Evolutionary conservation across 2,797 vertebrate genomes (phyloP).

Genomic region (Microcaecilia unicolor): DNA sequence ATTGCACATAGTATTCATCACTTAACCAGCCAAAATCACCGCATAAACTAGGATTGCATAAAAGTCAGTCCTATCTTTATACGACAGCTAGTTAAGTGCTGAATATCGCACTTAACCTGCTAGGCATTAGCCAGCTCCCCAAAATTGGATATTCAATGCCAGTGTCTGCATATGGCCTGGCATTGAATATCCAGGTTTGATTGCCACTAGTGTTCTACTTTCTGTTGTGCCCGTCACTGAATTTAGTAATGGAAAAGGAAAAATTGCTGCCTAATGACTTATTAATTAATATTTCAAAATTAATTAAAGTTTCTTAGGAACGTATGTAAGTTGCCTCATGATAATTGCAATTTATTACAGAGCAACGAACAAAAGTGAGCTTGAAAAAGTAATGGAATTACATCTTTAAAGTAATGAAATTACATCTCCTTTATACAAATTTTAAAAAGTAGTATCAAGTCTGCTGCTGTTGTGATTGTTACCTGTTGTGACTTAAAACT

Average conservation of each 20-base stretch:
- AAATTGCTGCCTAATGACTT: constrained; percentile 29
- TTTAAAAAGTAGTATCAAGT: constrained; percentile 54
- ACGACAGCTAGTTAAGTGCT: too few relatives aligned
- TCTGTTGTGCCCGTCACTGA: neutral
- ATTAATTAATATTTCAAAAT: constrained; percentile 47
- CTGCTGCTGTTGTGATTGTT: constrained; percentile 2
- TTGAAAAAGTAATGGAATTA: constrained; percentile 25
- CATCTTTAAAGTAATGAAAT: constrained; percentile 25
- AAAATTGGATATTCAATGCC: too few relatives aligned
- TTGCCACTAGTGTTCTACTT: too few relatives aligned
- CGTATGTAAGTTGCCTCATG: constrained; percentile 24
- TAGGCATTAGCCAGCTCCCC: too few relatives aligned
- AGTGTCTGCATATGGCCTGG: too few relatives aligned
- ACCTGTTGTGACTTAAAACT: too few relatives aligned
- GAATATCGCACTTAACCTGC: too few relatives aligned
- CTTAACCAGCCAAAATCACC: too few relatives aligned
- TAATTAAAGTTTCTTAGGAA: constrained; percentile 31
- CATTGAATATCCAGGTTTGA: too few relatives aligned
- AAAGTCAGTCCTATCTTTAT: too few relatives aligned
- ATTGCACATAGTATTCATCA: too few relatives aligned
- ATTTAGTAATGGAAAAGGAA: neutral
- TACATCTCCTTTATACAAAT: constrained; percentile 39
- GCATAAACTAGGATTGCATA: too few relatives aligned
- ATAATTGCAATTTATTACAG: constrained; percentile 25
- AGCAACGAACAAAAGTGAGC: constrained; percentile 21